Evolutionary conservation across 2,888 invertebrate genomes (phyloP).

Genomic region (Hemaris fuciformis): DNA sequence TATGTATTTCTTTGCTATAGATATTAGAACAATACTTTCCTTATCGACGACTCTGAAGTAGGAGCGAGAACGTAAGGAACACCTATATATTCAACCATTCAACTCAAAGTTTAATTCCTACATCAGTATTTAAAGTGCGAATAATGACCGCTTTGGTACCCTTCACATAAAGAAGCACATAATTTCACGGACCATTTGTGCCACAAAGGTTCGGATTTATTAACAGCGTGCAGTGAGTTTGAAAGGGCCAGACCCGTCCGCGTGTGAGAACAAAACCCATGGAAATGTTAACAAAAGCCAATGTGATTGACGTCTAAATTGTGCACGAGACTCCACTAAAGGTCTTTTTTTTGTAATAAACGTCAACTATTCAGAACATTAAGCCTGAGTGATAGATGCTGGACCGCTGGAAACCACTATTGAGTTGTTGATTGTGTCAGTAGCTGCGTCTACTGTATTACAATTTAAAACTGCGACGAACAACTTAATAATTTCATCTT

Average conservation of each 20-base stretch:
- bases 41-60: too few species aligned
- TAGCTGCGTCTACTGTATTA: neutral
- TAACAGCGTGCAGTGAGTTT: constrained; percentile 34
- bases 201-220: constrained; percentile 46
- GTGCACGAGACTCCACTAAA: constrained; percentile 41
- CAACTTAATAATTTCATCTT: too few species aligned
- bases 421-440: neutral
- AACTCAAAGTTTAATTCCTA: neutral
- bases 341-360: constrained; percentile 45
- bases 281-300: constrained; percentile 53
- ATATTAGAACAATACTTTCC: too few species aligned
- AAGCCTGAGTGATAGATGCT: constrained; percentile 40
- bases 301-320: constrained; percentile 65
- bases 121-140: constrained; percentile 14
- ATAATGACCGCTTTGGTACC: constrained; percentile 20
- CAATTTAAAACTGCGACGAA: neutral
- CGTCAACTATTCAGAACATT: constrained; percentile 45
- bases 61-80: neutral
- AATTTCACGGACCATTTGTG: constrained; percentile 65
- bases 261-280: constrained; percentile 47
- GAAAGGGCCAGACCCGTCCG: constrained; percentile 40
- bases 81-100: neutral
- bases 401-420: neutral
- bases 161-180: constrained; percentile 46
- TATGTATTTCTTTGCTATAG: too few species aligned